A percentile compares a stretch with the other conserved stretches of the same genome.
Evolutionary conservation across 2,888 invertebrate species (phyloP).

Genomic region (Gnatocerus cornutus): DNA sequence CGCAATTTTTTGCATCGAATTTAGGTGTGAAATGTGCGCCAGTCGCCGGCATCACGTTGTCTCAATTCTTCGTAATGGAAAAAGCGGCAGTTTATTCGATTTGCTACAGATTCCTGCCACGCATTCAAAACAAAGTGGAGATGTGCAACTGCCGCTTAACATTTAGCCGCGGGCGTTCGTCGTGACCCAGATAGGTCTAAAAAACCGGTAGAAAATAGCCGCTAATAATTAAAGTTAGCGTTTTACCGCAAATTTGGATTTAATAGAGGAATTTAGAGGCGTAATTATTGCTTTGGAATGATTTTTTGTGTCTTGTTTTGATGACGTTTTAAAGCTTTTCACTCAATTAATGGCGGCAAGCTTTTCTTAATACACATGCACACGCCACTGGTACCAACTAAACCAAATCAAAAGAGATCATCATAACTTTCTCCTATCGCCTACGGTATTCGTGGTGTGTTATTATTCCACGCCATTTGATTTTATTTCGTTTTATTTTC

Average conservation of each 20-base stretch:
- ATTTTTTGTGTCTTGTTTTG: background rate
- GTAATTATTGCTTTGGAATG: conserved; percentile 15
- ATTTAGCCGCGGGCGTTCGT: background rate
- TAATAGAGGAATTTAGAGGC: conserved; percentile 8
- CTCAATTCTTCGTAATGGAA: conserved; percentile 12
- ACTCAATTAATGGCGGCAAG: conserved; percentile 23
- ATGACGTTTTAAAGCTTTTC: conserved; percentile 14
- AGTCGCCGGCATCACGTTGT: conserved; percentile 6
- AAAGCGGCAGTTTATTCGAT: background rate
- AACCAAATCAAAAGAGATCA: conserved; percentile 62
- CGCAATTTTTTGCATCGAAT: conserved; percentile 9
- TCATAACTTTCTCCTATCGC: conserved; percentile 64
- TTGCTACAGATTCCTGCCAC: conserved; percentile 16
- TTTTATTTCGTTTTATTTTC: conserved; percentile 52
- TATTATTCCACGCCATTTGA: conserved; percentile 57
- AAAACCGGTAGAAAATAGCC: conserved; percentile 32
- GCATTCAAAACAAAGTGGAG: conserved; percentile 6
- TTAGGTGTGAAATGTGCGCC: conserved; percentile 12
- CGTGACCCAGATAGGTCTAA: conserved; percentile 16
- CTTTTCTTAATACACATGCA: conserved; percentile 26
- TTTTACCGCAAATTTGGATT: conserved; percentile 33
- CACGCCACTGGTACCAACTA: conserved; percentile 45
- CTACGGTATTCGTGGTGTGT: conserved; percentile 58
- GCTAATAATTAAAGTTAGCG: conserved; percentile 23
- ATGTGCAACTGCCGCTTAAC: conserved; percentile 4